Conservation (phyloP, 2,888 invertebrate genomes). For the Gerris lacustris region DNA sequence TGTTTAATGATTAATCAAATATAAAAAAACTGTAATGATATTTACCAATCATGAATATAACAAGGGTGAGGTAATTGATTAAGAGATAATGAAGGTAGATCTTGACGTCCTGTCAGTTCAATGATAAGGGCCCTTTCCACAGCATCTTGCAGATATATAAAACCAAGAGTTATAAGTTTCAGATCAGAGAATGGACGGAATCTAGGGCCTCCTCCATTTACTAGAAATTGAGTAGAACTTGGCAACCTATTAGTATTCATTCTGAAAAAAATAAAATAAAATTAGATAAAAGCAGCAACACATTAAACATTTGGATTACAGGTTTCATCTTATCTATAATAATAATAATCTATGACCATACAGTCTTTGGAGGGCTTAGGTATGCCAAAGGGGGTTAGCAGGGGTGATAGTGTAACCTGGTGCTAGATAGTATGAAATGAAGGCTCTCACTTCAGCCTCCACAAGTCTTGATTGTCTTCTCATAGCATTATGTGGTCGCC, state of each 20-base stretch:
- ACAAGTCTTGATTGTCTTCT: too few species aligned
- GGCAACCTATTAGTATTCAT: conserved; percentile 24
- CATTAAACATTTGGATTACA: too few species aligned
- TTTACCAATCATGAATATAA: conserved; percentile 60
- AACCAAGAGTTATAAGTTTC: conserved; percentile 55
- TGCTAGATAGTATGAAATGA: too few species aligned
- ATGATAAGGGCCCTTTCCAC: conserved; percentile 66
- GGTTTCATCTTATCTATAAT: neutral
- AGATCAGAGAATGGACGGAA: conserved; percentile 37
- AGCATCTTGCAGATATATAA: conserved; percentile 71
- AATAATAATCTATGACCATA: too few species aligned
- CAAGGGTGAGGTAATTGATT: conserved; percentile 75
- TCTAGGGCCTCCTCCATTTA: conserved; percentile 18
- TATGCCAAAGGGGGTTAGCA: too few species aligned
- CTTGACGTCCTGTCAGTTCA: conserved; percentile 39
- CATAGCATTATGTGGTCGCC: too few species aligned
- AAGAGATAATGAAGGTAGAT: conserved; percentile 47
- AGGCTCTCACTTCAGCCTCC: too few species aligned
- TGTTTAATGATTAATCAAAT: too few species aligned
- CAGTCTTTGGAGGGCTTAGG: too few species aligned
- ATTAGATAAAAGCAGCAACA: too few species aligned
- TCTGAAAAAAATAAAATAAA: conserved; percentile 15
- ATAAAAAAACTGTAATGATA: conserved; percentile 21
- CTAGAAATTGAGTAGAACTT: conserved; percentile 3
- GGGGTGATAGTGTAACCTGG: too few species aligned